Evolutionary conservation across 64 coral and sea anemone genomes (phyloP).

Genomic region (Orbicella faveolata): DNA sequence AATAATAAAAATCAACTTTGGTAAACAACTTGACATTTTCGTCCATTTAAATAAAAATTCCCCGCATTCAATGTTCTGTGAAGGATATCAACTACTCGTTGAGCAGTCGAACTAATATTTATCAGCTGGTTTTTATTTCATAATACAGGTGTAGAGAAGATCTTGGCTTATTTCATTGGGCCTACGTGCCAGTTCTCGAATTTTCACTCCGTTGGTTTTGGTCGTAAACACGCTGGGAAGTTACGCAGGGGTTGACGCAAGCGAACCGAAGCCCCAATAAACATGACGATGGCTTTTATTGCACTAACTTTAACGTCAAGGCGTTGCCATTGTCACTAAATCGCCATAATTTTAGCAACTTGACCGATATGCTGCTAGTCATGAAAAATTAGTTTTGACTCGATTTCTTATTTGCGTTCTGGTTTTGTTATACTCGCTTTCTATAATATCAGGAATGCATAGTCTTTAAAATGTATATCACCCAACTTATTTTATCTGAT

Average conservation of each 20-base stretch:
- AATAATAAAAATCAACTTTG: conserved; percentile 33
- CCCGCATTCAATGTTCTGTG: background rate
- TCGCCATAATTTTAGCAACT: background rate
- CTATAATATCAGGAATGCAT: no score
- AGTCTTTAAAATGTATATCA: no score
- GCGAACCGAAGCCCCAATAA: background rate
- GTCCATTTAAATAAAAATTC: conserved; percentile 12
- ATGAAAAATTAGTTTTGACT: background rate
- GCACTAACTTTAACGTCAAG: background rate
- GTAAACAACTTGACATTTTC: conserved; percentile 19
- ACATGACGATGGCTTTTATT: background rate
- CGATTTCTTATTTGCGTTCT: background rate
- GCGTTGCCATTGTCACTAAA: background rate
- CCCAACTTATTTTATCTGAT: no score
- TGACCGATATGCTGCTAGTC: background rate
- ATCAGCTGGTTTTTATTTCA: background rate
- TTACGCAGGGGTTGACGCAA: background rate
- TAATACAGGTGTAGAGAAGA: background rate
- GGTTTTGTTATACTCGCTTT: background rate
- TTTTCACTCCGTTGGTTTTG: background rate
- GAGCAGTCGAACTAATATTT: background rate
- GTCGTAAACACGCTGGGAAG: background rate
- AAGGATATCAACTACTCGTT: background rate
- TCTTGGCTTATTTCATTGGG: background rate
- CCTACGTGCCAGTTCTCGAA: background rate